phyloP scores from a whole-genome alignment of 2,113 vertebrate species.

The Agapornis roseicollis region DNA sequence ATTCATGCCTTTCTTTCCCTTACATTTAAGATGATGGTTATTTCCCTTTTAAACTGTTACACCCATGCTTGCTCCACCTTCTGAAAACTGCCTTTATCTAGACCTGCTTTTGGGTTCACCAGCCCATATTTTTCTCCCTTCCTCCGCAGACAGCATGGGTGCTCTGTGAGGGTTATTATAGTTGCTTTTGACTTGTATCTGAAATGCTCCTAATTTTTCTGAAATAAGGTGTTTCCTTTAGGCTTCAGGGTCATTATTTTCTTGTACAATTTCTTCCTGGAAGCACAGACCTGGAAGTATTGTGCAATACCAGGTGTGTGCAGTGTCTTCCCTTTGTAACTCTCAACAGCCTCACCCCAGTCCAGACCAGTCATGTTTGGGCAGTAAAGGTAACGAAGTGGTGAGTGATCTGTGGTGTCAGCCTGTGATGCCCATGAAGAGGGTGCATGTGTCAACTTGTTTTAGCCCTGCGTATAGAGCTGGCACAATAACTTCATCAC shows the following conservation, averaged over 20 bases:
- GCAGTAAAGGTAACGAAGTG: not conserved
- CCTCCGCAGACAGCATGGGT: rapidly evolving
- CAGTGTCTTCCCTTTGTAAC: not conserved
- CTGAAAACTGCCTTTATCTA: not conserved
- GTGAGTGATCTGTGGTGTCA: not conserved
- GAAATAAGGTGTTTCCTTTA: not conserved
- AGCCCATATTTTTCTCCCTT: not conserved
- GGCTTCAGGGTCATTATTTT: not conserved
- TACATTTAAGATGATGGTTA: not conserved
- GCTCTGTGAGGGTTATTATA: not conserved
- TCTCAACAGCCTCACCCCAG: not conserved
- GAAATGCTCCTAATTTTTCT: not conserved
- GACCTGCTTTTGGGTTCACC: not conserved
- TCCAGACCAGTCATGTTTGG: not conserved
- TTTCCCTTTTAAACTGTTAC: not conserved
- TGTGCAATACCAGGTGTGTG: not conserved
- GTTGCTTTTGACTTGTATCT: not conserved
- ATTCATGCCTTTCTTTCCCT: not conserved
- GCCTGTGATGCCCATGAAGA: not conserved
- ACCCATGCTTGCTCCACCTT: not conserved
- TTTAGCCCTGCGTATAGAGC: not conserved
- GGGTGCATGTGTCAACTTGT: not conserved
- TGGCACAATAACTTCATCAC: not conserved
- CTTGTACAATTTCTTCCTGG: not conserved
- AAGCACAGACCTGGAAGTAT: not conserved